phyloP scores from a whole-genome alignment of 1,140 invertebrate genomes.

The Magallana ariakensis region DNA sequence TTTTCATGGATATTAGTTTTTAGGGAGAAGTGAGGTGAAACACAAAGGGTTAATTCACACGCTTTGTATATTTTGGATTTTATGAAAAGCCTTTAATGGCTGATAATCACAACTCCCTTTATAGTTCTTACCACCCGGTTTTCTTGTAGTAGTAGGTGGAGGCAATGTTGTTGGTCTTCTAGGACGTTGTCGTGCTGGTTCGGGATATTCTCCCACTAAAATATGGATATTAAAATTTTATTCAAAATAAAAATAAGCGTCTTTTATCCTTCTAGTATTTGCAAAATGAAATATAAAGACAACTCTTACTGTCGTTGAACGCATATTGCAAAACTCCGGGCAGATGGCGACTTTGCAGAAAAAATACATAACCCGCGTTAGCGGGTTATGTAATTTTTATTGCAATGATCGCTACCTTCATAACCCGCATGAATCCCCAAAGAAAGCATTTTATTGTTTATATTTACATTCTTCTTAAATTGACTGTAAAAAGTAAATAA shows the following conservation, averaged over 20 bases:
- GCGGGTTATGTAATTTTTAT: too few species aligned
- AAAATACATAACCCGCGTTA: too few species aligned
- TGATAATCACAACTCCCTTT: too few species aligned
- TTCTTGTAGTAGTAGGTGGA: conserved; percentile 38
- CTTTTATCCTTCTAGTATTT: background rate
- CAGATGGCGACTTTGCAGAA: background rate
- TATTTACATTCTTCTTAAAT: too few species aligned
- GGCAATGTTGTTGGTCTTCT: conserved; percentile 37
- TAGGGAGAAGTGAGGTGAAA: background rate
- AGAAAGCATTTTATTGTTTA: too few species aligned
- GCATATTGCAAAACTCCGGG: conserved; percentile 37
- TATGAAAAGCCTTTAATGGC: too few species aligned
- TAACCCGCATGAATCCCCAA: too few species aligned
- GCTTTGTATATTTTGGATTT: too few species aligned
- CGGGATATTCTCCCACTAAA: conserved; percentile 36
- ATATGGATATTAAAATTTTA: background rate
- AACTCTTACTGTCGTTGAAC: conserved; percentile 40
- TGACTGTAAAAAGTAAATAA: too few species aligned
- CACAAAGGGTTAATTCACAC: background rate
- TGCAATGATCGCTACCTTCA: too few species aligned
- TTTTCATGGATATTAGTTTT: background rate
- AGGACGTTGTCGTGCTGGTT: conserved; percentile 36
- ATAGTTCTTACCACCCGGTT: conserved; percentile 20
- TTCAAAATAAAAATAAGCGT: background rate
- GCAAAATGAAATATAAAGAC: background rate